phyloP scores from a whole-genome alignment of 2,797 vertebrate genomes.

The Australoheros facetus region DNA sequence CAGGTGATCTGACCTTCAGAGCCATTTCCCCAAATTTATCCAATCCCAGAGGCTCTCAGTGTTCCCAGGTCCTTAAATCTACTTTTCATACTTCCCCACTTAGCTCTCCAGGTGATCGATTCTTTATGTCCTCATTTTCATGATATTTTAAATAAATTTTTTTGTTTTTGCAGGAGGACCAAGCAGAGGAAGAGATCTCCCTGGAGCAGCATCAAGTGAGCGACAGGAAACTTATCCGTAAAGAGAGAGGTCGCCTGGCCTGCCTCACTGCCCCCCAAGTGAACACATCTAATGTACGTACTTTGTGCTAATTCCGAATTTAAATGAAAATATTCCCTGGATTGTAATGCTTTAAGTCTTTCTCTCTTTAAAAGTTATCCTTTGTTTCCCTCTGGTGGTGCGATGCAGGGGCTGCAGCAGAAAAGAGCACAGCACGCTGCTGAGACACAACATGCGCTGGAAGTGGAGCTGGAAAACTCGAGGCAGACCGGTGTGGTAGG shows the following conservation, averaged over 20 bases:
- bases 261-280: conserved; percentile 83
- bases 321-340: neutral
- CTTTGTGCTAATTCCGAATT: neutral
- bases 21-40: conserved; percentile 69
- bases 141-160: neutral
- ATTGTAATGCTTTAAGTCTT: neutral
- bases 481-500: conserved; percentile 63
- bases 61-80: conserved; percentile 70
- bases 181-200: conserved; percentile 8
- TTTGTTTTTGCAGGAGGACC: neutral
- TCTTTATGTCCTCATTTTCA: neutral
- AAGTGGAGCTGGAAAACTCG: conserved; percentile 60
- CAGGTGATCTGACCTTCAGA: conserved; percentile 64
- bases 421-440: conserved; percentile 58
- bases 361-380: neutral
- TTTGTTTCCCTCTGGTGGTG: conserved; percentile 31
- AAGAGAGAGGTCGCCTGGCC: conserved; percentile 86
- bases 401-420: conserved; percentile 85
- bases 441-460: conserved; percentile 49
- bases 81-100: neutral
- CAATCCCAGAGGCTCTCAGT: conserved; percentile 68
- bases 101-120: neutral
- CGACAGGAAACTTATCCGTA: conserved; percentile 80
- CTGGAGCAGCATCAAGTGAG: conserved; percentile 77
- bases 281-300: conserved; percentile 8